Base-by-base conservation (phyloP, 2,888 invertebrate genomes). In the Lordiphosa andalusiaca region DNA sequence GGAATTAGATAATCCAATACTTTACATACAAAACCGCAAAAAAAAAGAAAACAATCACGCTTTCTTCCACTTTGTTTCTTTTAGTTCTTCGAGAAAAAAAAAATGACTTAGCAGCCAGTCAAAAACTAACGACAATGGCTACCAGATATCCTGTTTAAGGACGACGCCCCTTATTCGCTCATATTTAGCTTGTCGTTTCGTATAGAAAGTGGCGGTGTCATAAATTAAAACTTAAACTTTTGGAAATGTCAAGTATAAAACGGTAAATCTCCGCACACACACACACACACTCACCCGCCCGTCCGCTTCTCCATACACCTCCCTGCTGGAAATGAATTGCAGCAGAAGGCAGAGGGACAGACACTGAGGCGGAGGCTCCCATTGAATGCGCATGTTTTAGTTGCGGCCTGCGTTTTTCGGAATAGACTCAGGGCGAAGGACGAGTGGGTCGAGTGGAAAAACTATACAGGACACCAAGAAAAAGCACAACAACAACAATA, bases 171-270 rank as follows among this genome's bases (percentile, higher is more conserved):
- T 46, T 52, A 49, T 65, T 70, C 66, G 78, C 69, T 85, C 83
- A 82, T 84, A 85, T 85, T 85, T 82, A 77, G 85, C 71, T 83
- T 81, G 78, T 84, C 80, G 80, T 58, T 56, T 25, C 63, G 85
- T 81, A 87, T 86, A 88, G 88, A 87, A 86, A 87, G 86, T 65
- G 84, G 85, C 86, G 86, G 87, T 88, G 89, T 88, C 88, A 89
- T 88, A 88, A 88, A 88, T 88, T 88, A 89, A 88, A 88, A 88
- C 89, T 88, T 88, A 88, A 89, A 88, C 88, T 88, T 88, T 88
- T 87, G 88, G 85, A 88, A 87, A 88, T 88, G 89, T 88, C 88
- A 88, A 88, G 89, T 85, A 87, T 87, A 89, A 88, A 88, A 88
- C 88, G 88, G 89, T 88, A 88, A 88, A 89, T 88, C 88, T 89